These are phyloP conservation scores for Premnoplex brunnescens DNA, from an alignment of 2,797 vertebrate genomes.

Conservation along the genomic window DNA sequence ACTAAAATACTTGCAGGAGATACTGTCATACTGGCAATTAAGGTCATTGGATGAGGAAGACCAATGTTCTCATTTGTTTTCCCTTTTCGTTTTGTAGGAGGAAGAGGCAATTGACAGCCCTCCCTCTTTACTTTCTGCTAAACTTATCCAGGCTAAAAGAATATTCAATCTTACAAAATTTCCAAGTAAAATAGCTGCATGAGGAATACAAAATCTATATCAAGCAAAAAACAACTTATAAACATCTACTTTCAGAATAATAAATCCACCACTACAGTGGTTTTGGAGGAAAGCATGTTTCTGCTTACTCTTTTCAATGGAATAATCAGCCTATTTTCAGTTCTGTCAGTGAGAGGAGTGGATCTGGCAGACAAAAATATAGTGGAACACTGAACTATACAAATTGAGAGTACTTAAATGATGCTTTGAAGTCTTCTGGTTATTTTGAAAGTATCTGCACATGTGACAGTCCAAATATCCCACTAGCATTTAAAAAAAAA, in stretches of 20 bases:
- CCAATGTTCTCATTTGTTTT: not conserved
- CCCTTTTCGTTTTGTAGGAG: not conserved
- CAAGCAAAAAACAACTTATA: not conserved
- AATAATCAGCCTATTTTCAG: not conserved
- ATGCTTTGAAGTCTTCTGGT: not conserved
- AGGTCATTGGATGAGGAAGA: not conserved
- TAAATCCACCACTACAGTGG: accelerated
- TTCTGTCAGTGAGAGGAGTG: not conserved
- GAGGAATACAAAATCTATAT: not conserved
- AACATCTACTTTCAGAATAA: not conserved
- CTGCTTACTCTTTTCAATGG: not conserved
- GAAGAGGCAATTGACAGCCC: not conserved
- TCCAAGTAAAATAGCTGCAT: not conserved
- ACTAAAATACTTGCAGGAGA: conserved; percentile 62
- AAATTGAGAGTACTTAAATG: not conserved
- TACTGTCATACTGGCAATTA: conserved; percentile 61
- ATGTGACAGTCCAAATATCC: not conserved
- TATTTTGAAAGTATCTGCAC: not conserved
- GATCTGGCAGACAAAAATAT: not conserved
- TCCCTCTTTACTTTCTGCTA: not conserved
- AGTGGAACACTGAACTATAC: not conserved
- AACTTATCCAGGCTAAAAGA: not conserved
- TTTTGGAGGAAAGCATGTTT: not conserved
- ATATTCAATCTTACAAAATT: not conserved
- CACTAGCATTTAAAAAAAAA: not conserved